Conservation (phyloP, 2,888 invertebrate genomes). For the Philhelius pedissequus region DNA sequence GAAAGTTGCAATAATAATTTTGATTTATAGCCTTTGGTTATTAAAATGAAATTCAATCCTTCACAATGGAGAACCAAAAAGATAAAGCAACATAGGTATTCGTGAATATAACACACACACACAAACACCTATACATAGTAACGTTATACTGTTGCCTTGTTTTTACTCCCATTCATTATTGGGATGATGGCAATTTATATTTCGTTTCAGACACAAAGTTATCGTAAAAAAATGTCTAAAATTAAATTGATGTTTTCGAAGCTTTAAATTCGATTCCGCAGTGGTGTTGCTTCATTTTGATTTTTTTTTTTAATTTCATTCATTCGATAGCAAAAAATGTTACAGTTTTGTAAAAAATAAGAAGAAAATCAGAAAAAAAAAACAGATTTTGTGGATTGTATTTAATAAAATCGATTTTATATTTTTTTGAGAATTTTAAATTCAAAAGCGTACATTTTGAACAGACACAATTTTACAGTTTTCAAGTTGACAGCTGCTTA, state of each 20-base stretch:
- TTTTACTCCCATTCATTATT: background rate
- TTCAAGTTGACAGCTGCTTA: too few species aligned
- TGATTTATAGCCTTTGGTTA: conserved; percentile 77
- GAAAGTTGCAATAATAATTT: conserved; percentile 70
- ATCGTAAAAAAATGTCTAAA: background rate
- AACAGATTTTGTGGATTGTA: too few species aligned
- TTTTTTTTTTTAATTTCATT: too few species aligned
- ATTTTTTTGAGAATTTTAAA: too few species aligned
- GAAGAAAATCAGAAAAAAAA: too few species aligned
- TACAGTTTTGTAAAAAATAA: too few species aligned
- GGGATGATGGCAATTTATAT: background rate
- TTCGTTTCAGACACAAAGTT: background rate
- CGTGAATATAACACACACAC: background rate
- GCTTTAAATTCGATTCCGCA: background rate
- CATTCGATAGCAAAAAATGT: too few species aligned
- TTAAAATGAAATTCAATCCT: conserved; percentile 72
- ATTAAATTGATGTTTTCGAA: background rate
- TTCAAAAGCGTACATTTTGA: too few species aligned
- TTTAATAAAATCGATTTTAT: too few species aligned
- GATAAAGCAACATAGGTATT: background rate
- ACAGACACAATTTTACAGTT: too few species aligned
- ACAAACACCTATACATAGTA: background rate
- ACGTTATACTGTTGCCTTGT: background rate
- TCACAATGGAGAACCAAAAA: conserved; percentile 25
- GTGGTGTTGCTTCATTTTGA: background rate